Base-by-base conservation (phyloP, 2,797 vertebrate genomes). In the Lycodopsis pacificus region DNA sequence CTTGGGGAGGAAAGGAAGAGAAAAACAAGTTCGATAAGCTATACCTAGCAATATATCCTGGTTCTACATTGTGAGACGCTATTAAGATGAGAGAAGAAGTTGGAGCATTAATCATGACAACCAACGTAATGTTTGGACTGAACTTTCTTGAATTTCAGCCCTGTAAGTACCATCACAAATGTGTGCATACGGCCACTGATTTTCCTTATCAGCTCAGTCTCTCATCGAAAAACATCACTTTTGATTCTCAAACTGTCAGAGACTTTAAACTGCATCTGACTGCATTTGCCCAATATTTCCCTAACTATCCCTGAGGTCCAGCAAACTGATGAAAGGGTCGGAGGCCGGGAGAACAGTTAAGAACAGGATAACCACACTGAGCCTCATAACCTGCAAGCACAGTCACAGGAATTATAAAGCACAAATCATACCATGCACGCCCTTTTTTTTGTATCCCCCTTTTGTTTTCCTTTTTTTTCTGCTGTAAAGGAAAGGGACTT, bases 1-100 rank as follows among this genome's bases (percentile, higher is more conserved):
- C 88, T 93, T 79, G 79, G 88, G 76, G 81, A 89, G 87, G 63
- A 80, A 89, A 82, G 75, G 82, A 82, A 80, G 79, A 88, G 82
- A 74, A 77, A 68, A 71, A 66, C 68, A 81, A 40, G 59, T 82
- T 85, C 79, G 32, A 73, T 86, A 73, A 87, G 77, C 70, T 81
- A 84, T 82, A 89, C 44, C 71, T 74, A 85, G 91, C 89, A 91
- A 93, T 92, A 92, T 69, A 85, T 77, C 51, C 74, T 73, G 65
- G 42, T 71, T 89, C 71, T 84, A 80, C 71, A 63, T 81, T 69
- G 9, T 34, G 67, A 42, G 38, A 74, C 27, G 10, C 19, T 68
- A 7, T 67, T 38, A 20, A 67, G 65, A 78, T 68, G 76, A 82
- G 77, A 40, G 72, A 74, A 54, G 73, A 74, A 73, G 54, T 73